Base-by-base conservation (phyloP, 2,797 vertebrate genomes). In the Lacerta agilis region DNA sequence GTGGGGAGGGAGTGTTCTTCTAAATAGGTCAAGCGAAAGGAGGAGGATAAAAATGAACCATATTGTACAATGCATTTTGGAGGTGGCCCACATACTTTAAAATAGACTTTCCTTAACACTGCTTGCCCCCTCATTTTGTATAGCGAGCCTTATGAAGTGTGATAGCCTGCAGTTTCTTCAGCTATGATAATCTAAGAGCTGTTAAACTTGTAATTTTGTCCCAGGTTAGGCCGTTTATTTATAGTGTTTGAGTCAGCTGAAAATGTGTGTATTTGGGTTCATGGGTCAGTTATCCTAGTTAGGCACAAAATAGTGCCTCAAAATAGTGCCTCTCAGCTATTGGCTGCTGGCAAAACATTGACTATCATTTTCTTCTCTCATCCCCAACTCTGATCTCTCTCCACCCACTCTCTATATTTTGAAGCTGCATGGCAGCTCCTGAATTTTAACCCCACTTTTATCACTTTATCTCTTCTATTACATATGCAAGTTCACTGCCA, bases 1-100 rank as follows among this genome's bases (percentile, higher is more conserved):
- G 49, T 49, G 94, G 86, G 89, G 82, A 73, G 3, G 41, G 90
- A 87, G 18, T 67, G 1, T 91, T 73, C 88, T 91, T 83, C 91
- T 92, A 95, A 87, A 87, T 8, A 4, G 43, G 84, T 83, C 87
- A 91, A 55, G 69, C 88, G 45, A 82, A 80, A 89, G 58, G 67
- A 49, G 25, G 43, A 55, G 89, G 18, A 86, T 91, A 94, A 93
- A 93, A 89, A 92, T 89, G 77, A 77, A 77, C 87, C 87, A 29
- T 11, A 20, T 5, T 84, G 43, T 73, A 6, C 69, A 89, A 2
- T 76, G 86, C 8, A 67, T 55, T 83, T 17, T 58, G 79, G 38
- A 61, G 17, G 13, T 64, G 61, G 17, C 1, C 79, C 45, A 66
- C 27, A 55, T 3, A 29, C 79, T 90, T 92, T 43, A 61, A 92